These are phyloP conservation scores for Macrophya alboannulata DNA, from an alignment of 2,888 invertebrate genomes.

Conservation along the genomic window DNA sequence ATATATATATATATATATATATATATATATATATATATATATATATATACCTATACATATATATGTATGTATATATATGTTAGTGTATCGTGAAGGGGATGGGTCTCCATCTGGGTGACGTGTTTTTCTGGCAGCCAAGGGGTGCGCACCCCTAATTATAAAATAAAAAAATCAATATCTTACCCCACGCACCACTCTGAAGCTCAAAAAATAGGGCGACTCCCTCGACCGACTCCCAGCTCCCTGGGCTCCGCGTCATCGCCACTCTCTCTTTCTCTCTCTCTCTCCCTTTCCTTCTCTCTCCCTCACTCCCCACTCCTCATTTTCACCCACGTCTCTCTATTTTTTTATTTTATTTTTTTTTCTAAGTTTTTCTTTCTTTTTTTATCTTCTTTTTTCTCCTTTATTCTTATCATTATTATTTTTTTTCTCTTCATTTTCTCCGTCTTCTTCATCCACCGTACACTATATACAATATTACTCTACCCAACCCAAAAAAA, in stretches of 20 bases:
- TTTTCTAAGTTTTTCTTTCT: slow-evolving; percentile 10
- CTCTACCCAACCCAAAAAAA: not conserved
- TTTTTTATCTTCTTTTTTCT: slow-evolving; percentile 15
- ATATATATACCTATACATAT: not conserved
- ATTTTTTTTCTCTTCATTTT: slow-evolving; percentile 22
- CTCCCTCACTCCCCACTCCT: slow-evolving; percentile 68
- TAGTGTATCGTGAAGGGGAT: not conserved
- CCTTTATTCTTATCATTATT: slow-evolving; percentile 20
- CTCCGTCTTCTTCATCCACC: not conserved
- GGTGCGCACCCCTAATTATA: slow-evolving; percentile 80
- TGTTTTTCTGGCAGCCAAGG: slow-evolving; percentile 78
- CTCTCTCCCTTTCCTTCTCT: not conserved
- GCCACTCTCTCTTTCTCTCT: slow-evolving; percentile 58
- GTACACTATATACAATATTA: not conserved
- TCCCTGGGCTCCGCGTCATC: slow-evolving; percentile 65
- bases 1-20: not conserved
- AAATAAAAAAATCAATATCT: slow-evolving; percentile 80
- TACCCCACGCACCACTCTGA: slow-evolving; percentile 71
- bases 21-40: not conserved
- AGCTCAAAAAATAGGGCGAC: slow-evolving; percentile 61
- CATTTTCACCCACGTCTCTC: slow-evolving; percentile 69
- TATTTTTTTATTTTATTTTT: not conserved
- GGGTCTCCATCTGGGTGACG: slow-evolving; percentile 71
- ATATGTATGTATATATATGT: not conserved
- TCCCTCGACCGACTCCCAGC: slow-evolving; percentile 58